Evolutionary conservation across 1,140 invertebrate species (phyloP), one percentile per base, ranked within the genome.

Genomic region (Lordiphosa stackelbergi): DNA sequence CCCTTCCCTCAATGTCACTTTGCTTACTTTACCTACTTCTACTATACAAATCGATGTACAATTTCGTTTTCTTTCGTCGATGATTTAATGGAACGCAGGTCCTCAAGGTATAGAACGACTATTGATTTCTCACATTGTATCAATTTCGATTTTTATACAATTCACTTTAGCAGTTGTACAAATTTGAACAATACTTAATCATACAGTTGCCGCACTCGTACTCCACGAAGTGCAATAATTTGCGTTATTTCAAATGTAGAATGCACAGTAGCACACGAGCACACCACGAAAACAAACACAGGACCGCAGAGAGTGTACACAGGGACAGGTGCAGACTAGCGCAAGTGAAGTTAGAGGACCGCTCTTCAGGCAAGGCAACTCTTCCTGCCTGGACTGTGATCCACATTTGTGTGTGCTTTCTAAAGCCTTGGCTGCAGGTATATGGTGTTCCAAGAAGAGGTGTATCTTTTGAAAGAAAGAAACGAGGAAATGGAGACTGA

Each of bases 31-130:
- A 38, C 31, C 28, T 42, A 59, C 43, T 28, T 7, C 35, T 41
- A 28, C 43, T 46, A 46, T 46, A 31, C 11, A 46, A 46, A 46
- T 34, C 53, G 28, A 68, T 57, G 54, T 48, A 53, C 37, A 55
- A 46, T 45, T 45, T 66, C 36, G 28, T 53, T 70, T 65, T 70
- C 62, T 70, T 60, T 63, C 63, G 41, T 57, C 57, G 45, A 70
- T 75, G 43, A 53, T 58, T 88, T 51, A 46, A 55, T 89, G 90
- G 90, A 88, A 85, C 66, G 84, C 90, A 93, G 92, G 92, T 93
- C 90, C 92, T 93, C 90, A 93, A 93, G 92, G 92, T 93, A 93
- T 90, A 88, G 35, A 63, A 55, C 45, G 49, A 43, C 37, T 59
- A 45, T 41, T 53, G 53, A 51, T 45, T 62, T 69, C 19, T 53